phyloP scores from a whole-genome alignment of 1,140 invertebrate species.

The Eueides isabella region DNA sequence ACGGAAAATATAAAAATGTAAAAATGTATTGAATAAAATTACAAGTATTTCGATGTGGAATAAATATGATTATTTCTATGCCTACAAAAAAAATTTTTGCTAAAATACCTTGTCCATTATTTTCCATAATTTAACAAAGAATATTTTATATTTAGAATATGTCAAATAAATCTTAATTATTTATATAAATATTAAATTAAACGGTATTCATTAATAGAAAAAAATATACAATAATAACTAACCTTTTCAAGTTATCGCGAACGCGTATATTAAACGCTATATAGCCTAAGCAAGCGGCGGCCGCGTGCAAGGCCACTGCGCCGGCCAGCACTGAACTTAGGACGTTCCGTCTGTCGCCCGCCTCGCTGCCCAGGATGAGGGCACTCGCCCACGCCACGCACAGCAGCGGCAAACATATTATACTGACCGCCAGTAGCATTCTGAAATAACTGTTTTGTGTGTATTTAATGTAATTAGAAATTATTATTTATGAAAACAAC shows the following conservation, averaged over 20 bases:
- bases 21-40: not conserved
- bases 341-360: conserved; percentile 69
- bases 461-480: not conserved
- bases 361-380: conserved; percentile 65
- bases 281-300: conserved; percentile 92
- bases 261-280: conserved; percentile 92
- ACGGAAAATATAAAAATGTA: not conserved
- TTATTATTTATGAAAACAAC: not conserved
- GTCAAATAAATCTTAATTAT: too few relatives aligned
- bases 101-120: not conserved
- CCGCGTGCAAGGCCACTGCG: conserved; percentile 87
- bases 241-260: conserved; percentile 84
- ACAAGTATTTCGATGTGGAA: too few relatives aligned
- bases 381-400: conserved; percentile 66
- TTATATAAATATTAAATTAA: too few relatives aligned
- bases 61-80: too few relatives aligned
- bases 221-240: not conserved
- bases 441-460: conserved; percentile 41
- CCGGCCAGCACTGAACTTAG: conserved; percentile 89
- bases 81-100: too few relatives aligned
- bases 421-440: conserved; percentile 63
- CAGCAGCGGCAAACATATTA: conserved; percentile 63
- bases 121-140: not conserved
- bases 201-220: too few relatives aligned
- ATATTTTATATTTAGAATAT: not conserved